phyloP scores from a whole-genome alignment of 2,888 invertebrate species.

The Hetaerina titia region DNA sequence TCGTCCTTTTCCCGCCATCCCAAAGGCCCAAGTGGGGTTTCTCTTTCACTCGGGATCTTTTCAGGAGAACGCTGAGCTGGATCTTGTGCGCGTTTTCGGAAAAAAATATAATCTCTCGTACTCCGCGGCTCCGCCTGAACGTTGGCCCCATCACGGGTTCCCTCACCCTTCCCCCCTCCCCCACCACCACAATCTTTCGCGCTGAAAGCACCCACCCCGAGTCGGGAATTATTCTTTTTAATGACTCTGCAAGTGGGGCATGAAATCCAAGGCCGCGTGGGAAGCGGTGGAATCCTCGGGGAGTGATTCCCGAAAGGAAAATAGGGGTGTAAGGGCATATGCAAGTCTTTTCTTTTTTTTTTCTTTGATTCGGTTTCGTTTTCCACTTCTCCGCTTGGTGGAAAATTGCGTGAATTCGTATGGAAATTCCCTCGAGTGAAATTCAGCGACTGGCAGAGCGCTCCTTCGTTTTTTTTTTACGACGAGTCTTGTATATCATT shows the following conservation, averaged over 20 bases:
- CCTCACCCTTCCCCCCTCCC: not conserved
- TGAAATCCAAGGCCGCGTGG: too few relatives aligned
- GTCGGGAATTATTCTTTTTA: not conserved
- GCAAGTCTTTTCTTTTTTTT: too few relatives aligned
- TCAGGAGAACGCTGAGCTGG: not conserved
- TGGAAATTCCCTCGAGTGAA: too few relatives aligned
- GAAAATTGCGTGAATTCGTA: too few relatives aligned
- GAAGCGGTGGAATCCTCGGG: too few relatives aligned
- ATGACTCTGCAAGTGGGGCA: not conserved
- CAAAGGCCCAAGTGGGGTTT: not conserved
- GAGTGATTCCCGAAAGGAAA: too few relatives aligned
- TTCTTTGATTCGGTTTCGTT: too few relatives aligned
- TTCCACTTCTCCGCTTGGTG: too few relatives aligned
- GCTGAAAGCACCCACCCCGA: not conserved
- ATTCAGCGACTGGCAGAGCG: too few relatives aligned
- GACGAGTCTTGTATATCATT: too few relatives aligned
- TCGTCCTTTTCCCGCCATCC: not conserved
- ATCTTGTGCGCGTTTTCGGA: not conserved
- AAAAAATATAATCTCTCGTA: not conserved
- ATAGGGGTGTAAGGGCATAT: too few relatives aligned
- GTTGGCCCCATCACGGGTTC: not conserved
- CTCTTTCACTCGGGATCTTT: not conserved
- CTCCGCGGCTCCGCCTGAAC: not conserved
- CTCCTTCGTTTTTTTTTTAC: too few relatives aligned
- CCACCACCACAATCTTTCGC: not conserved